Evolutionary conservation across 1,140 invertebrate genomes (phyloP).

Genomic region (Cephus cinctus): DNA sequence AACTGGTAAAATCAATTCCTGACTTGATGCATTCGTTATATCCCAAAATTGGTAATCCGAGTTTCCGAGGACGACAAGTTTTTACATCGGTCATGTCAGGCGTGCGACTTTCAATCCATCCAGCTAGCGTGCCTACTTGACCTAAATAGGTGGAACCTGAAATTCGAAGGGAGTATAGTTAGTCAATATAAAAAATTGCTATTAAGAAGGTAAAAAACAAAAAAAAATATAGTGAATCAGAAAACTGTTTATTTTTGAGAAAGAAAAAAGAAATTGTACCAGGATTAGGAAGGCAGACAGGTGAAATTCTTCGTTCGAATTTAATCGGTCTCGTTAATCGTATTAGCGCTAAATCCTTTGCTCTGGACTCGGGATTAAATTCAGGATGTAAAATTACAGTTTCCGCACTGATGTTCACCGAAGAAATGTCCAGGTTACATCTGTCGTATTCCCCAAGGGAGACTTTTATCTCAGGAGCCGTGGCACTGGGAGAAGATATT

Average conservation of each 20-base stretch:
- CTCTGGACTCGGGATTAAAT: slow-evolving; percentile 53
- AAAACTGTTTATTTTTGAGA: no score
- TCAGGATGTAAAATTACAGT: slow-evolving; percentile 54
- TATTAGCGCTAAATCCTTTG: slow-evolving; percentile 63
- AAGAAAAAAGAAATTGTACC: no score
- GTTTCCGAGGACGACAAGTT: slow-evolving; percentile 52
- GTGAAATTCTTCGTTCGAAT: slow-evolving; percentile 58
- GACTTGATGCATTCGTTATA: slow-evolving; percentile 47
- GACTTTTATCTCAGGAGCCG: slow-evolving; percentile 54
- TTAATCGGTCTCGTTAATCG: slow-evolving; percentile 54
- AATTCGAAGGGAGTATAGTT: no score
- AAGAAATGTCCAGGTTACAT: slow-evolving; percentile 53
- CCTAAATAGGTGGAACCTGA: slow-evolving; percentile 55
- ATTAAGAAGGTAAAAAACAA: not conserved
- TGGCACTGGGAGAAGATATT: slow-evolving; percentile 36
- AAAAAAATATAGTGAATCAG: not conserved
- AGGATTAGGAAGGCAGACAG: slow-evolving; percentile 61
- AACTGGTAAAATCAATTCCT: slow-evolving; percentile 32
- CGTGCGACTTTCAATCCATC: slow-evolving; percentile 52
- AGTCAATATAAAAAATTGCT: slow-evolving; percentile 2
- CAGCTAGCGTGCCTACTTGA: slow-evolving; percentile 58
- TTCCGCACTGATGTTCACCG: slow-evolving; percentile 53
- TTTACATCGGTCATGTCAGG: slow-evolving; percentile 15
- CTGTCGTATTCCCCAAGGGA: slow-evolving; percentile 57
- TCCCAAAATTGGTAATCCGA: slow-evolving; percentile 55